Conservation (phyloP, 2,888 invertebrate genomes). For the Lasioglossum vierecki region DNA sequence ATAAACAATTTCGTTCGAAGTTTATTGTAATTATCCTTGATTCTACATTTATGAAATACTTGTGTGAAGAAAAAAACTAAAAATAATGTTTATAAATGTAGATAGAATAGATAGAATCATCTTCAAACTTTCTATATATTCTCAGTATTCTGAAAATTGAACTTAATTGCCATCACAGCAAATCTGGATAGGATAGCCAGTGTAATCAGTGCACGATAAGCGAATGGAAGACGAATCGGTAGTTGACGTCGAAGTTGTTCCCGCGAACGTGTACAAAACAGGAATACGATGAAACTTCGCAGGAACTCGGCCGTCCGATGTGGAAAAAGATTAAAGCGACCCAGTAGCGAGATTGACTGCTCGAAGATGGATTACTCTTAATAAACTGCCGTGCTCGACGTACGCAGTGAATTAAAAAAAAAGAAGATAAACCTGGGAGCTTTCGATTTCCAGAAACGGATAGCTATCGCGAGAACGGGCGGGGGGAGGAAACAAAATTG, state of each 20-base stretch:
- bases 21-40: too few relatives aligned
- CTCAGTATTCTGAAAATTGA: too few relatives aligned
- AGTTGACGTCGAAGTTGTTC: background rate
- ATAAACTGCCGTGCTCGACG: conserved; percentile 46
- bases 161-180: too few relatives aligned
- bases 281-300: conserved; percentile 12
- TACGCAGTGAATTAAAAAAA: conserved; percentile 18
- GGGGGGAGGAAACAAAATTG: conserved; percentile 33
- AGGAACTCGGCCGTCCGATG: conserved; percentile 20
- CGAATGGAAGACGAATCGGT: background rate
- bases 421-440: background rate
- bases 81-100: too few relatives aligned
- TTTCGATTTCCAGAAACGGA: background rate
- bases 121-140: too few relatives aligned
- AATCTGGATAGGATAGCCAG: too few relatives aligned
- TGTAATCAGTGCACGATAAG: background rate
- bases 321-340: conserved; percentile 19
- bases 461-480: background rate
- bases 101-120: too few relatives aligned
- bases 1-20: too few relatives aligned
- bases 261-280: background rate
- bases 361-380: conserved; percentile 57
- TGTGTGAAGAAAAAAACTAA: too few relatives aligned
- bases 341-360: conserved; percentile 43
- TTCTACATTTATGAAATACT: too few relatives aligned